Conservation (phyloP, 2,797 vertebrate species). For the Rhinichthys osculus region DNA sequence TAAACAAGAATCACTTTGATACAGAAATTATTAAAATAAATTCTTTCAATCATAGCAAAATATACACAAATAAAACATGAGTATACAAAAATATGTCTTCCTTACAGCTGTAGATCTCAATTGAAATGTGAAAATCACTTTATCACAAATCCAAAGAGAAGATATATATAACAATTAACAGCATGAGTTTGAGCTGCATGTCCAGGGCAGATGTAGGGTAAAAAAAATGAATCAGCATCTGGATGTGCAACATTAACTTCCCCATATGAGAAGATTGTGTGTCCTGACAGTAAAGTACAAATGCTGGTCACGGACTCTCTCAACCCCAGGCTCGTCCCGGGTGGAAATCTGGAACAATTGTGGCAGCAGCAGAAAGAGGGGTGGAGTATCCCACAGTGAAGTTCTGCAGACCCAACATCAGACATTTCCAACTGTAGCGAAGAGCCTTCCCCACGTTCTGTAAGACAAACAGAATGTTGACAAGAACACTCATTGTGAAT, state of each 20-base stretch:
- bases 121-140: neutral
- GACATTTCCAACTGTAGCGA: constrained; percentile 87
- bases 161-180: neutral
- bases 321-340: constrained; percentile 55
- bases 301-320: constrained; percentile 4
- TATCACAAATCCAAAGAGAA: neutral
- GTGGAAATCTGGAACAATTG: constrained; percentile 78
- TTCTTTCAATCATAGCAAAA: neutral
- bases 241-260: neutral
- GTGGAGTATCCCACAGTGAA: constrained; percentile 85
- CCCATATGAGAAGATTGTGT: neutral
- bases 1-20: constrained; percentile 5
- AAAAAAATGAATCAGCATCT: neutral
- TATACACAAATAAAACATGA: constrained; percentile 1
- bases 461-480: constrained; percentile 53
- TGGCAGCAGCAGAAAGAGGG: constrained; percentile 79
- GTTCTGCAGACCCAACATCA: constrained; percentile 88
- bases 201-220: neutral
- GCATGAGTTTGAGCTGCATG: neutral
- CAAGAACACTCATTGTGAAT: neutral
- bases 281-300: neutral
- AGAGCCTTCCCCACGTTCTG: constrained; percentile 90
- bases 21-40: neutral
- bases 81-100: neutral
- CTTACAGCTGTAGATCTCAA: neutral